A percentile compares a stretch with the other conserved stretches of the same genome.
Evolutionary conservation across 2,888 invertebrate genomes (phyloP).

Genomic region (Choreutis nemorana): DNA sequence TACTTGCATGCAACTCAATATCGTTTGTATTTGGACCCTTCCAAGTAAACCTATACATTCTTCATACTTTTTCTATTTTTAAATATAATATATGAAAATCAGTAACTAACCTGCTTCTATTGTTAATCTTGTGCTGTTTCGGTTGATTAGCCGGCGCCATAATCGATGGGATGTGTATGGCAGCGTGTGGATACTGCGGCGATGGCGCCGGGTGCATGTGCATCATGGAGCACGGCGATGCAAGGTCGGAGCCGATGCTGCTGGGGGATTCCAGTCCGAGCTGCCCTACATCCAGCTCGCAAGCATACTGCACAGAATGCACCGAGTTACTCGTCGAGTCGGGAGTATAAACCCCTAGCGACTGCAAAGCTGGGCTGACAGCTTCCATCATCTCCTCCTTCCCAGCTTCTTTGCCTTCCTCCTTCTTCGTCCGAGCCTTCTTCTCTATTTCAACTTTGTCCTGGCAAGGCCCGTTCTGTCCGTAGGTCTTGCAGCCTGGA

Average conservation of each 20-base stretch:
- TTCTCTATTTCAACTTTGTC: constrained; percentile 55
- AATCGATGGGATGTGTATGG: constrained; percentile 57
- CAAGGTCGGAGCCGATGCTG: constrained; percentile 86
- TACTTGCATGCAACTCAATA: too few species aligned
- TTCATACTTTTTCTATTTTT: too few species aligned
- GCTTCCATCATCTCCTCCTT: constrained; percentile 56
- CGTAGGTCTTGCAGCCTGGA: constrained; percentile 41
- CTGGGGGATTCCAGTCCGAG: constrained; percentile 88
- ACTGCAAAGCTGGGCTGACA: constrained; percentile 71
- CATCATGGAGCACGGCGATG: constrained; percentile 80
- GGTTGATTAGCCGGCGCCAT: constrained; percentile 59
- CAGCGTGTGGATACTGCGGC: constrained; percentile 69
- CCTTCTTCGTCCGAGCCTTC: constrained; percentile 50
- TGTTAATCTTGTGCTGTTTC: constrained; percentile 59
- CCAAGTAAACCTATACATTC: too few species aligned
- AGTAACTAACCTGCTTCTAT: constrained; percentile 42
- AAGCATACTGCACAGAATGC: constrained; percentile 81
- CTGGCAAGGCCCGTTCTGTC: constrained; percentile 46
- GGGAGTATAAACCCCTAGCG: constrained; percentile 86
- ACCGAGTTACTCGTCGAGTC: constrained; percentile 86
- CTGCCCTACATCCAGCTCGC: constrained; percentile 85
- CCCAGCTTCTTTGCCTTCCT: constrained; percentile 37
- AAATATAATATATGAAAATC: background rate
- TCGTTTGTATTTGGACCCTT: too few species aligned
- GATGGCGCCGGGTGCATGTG: constrained; percentile 56